Percentiles rank a stretch among this genome's conserved stretches.
Conservation (phyloP, 2,113 vertebrate species). For the Calyptommatus sinebrachiatus region DNA sequence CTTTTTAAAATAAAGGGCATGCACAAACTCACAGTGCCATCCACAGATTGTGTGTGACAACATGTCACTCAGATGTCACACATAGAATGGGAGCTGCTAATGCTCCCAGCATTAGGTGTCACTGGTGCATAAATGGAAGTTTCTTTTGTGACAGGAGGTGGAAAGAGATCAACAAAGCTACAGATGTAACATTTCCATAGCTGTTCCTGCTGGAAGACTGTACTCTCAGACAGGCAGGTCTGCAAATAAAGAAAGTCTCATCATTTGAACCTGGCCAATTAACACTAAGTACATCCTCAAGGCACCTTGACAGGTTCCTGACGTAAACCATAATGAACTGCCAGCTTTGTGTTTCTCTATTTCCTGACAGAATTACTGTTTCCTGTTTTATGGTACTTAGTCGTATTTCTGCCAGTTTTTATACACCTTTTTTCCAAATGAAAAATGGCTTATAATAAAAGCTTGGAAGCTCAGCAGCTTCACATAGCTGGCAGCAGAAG, state of each 20-base stretch:
- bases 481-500: too few relatives aligned
- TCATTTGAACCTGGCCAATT: background rate
- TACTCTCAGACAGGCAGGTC: background rate
- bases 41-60: conserved; percentile 39
- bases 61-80: conserved; percentile 51
- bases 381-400: too few relatives aligned
- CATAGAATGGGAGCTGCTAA: conserved; percentile 35
- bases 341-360: too few relatives aligned
- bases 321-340: too few relatives aligned
- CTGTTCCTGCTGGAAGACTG: background rate
- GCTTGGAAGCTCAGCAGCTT: too few relatives aligned
- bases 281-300: background rate
- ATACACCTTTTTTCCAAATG: too few relatives aligned
- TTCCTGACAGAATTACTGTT: too few relatives aligned
- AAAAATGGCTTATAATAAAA: too few relatives aligned
- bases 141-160: background rate
- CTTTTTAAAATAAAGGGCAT: conserved; percentile 41
- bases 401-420: too few relatives aligned
- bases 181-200: conserved; percentile 11
- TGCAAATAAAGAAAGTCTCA: background rate
- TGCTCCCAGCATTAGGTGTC: conserved; percentile 5
- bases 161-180: background rate
- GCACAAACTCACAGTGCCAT: conserved; percentile 19
- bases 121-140: conserved; percentile 11
- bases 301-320: too few relatives aligned